Conservation (phyloP, 2,888 invertebrate genomes). For the Melangyna quadrimaculata region DNA sequence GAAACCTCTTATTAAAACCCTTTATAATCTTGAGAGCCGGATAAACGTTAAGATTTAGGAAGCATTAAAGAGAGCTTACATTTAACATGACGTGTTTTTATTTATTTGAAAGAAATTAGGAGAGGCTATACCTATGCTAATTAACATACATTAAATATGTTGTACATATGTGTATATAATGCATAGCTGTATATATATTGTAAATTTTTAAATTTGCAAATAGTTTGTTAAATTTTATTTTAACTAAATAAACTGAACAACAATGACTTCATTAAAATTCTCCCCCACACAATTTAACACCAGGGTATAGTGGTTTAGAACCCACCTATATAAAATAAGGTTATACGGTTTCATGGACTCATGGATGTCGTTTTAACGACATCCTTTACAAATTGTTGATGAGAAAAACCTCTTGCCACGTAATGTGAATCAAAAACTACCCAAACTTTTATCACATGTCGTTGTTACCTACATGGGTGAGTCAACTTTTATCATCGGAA, state of each 20-base stretch:
- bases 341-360: background rate
- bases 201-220: background rate
- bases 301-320: background rate
- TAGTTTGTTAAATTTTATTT: background rate
- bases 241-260: background rate
- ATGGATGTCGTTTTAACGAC: background rate
- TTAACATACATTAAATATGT: too few relatives aligned
- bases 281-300: background rate
- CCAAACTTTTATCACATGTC: background rate
- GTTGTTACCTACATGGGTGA: background rate
- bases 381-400: background rate
- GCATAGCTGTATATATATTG: too few relatives aligned
- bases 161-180: too few relatives aligned
- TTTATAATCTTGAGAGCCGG: too few relatives aligned
- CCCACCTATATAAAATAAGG: too few relatives aligned
- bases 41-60: too few relatives aligned
- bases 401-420: background rate
- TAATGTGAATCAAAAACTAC: background rate
- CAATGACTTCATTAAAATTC: background rate
- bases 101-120: too few relatives aligned
- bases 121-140: too few relatives aligned
- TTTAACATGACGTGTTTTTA: too few relatives aligned
- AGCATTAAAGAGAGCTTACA: too few relatives aligned
- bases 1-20: too few relatives aligned
- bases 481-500: background rate